Base-by-base conservation (phyloP, 2,797 vertebrate genomes). In the Chaunax sp. region DNA sequence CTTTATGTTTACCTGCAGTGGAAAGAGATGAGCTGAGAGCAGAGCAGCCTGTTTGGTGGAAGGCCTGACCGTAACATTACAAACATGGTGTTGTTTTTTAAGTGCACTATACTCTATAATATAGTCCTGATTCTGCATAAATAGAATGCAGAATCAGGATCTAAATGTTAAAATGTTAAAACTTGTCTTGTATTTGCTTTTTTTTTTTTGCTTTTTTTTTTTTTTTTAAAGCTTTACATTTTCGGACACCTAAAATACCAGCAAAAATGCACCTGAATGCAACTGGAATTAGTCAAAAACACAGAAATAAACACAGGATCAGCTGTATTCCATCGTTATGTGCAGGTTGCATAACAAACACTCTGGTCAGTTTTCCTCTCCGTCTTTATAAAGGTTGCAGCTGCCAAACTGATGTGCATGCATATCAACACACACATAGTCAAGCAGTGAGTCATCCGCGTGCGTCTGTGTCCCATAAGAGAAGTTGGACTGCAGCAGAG, bases 371-470 rank as follows among this genome's bases (percentile, higher is more conserved):
- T 59, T 61, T 62, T 25, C 6, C 35, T 40, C 51, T 30, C 60
- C 45, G 51, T 63, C 77, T 78, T 66, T 73, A 40, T 47, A 75
- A 80, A 86, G 75, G 75, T 77, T 71, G 28, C 83, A 80, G 74
- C 77, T 85, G 82, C 71, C 83, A 81, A 71, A 77, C 60, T 44
- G 67, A 75, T 47, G 58, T n/a, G 28, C 40, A 26, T 60, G 57
- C 69, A 64, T 28, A 55, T 71, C 28, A 45, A 49, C 55, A 49
- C 69, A 65, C 8, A 53, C 65, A 71, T 43, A 72, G 13, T 55
- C n/a, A 11, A 33, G 77, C 37, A 54, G 47, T 63, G 50, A 79
- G 25, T 75, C 74, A 66, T 64, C 28, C 2, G 30, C 53, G 54
- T 54, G 62, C 50, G 47, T 49, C 73, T 61, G n/a, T 67, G 52